Percentiles rank a stretch among this genome's conserved stretches.
phyloP scores from a whole-genome alignment of 1,140 invertebrate genomes.

The Sitodiplosis mosellana region DNA sequence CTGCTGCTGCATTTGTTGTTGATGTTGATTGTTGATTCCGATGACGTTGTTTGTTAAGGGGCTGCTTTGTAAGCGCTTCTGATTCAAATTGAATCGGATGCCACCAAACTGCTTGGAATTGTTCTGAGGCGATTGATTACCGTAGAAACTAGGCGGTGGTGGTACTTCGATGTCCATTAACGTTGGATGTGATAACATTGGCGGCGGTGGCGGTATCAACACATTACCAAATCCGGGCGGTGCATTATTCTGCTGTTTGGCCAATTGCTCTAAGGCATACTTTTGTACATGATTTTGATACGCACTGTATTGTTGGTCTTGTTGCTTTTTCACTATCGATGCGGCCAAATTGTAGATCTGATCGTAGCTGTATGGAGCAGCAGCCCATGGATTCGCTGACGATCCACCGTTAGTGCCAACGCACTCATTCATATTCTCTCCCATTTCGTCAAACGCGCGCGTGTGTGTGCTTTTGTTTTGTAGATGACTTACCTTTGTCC shows the following conservation, averaged over 20 bases:
- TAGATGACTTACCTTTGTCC: too few species aligned
- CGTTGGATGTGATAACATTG: too few species aligned
- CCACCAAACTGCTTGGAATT: constrained; percentile 13
- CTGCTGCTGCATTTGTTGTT: constrained; percentile 10
- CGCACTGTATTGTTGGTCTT: background rate
- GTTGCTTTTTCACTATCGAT: background rate
- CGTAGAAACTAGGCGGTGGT: constrained; percentile 1
- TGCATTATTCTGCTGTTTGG: constrained; percentile 12
- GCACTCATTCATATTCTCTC: too few species aligned
- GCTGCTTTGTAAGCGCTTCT: constrained; percentile 18
- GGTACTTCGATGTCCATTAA: constrained; percentile 10
- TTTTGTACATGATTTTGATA: background rate
- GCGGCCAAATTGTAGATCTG: too few species aligned
- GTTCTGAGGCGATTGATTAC: constrained; percentile 8
- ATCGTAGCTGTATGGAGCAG: too few species aligned
- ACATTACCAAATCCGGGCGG: constrained; percentile 21
- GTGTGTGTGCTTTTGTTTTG: too few species aligned
- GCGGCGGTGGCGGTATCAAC: constrained; percentile 5
- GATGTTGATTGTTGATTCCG: constrained; percentile 10
- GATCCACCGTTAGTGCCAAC: too few species aligned
- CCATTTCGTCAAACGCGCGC: too few species aligned
- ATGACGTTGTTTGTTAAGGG: constrained; percentile 14
- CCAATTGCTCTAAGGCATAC: background rate
- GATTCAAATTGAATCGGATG: constrained; percentile 25
- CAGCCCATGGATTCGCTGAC: too few species aligned